Percentiles rank a stretch among this genome's conserved stretches.
phyloP scores from a whole-genome alignment of 2,113 vertebrate species.

The Heteronetta atricapilla region DNA sequence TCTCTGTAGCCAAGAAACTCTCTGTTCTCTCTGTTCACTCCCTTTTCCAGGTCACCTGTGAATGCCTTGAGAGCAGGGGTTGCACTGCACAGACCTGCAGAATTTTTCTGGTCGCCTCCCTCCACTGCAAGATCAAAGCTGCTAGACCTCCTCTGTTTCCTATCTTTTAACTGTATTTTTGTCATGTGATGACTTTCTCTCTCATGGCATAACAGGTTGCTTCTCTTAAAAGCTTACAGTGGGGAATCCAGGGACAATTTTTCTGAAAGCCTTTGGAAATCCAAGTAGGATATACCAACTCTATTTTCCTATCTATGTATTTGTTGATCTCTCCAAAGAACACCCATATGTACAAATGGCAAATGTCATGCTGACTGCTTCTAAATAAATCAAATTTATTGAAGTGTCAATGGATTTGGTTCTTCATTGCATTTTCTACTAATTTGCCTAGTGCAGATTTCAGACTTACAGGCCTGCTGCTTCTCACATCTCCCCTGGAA shows the following conservation, averaged over 20 bases:
- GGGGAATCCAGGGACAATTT: not conserved
- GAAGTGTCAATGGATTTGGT: not conserved
- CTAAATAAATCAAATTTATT: conserved; percentile 7
- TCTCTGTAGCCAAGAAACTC: not conserved
- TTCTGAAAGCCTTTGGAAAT: conserved; percentile 1
- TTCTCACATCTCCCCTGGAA: not conserved
- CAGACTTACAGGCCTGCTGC: not conserved
- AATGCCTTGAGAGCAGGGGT: not conserved
- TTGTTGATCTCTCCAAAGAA: not conserved
- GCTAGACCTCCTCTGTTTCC: not conserved
- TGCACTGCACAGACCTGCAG: not conserved
- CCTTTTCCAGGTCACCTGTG: not conserved
- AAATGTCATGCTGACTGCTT: not conserved
- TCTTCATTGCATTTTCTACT: not conserved
- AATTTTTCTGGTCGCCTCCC: not conserved
- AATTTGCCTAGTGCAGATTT: not conserved
- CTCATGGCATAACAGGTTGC: not conserved
- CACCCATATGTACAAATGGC: not conserved
- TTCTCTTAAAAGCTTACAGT: not conserved
- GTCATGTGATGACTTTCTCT: not conserved
- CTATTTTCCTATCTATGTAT: not conserved
- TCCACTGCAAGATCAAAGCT: too few species aligned
- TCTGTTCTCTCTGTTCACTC: not conserved
- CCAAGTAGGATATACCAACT: not conserved
- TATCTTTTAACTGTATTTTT: not conserved